Evolutionary conservation across 2,888 invertebrate genomes (phyloP).

Genomic region (Andrena hattorfiana): DNA sequence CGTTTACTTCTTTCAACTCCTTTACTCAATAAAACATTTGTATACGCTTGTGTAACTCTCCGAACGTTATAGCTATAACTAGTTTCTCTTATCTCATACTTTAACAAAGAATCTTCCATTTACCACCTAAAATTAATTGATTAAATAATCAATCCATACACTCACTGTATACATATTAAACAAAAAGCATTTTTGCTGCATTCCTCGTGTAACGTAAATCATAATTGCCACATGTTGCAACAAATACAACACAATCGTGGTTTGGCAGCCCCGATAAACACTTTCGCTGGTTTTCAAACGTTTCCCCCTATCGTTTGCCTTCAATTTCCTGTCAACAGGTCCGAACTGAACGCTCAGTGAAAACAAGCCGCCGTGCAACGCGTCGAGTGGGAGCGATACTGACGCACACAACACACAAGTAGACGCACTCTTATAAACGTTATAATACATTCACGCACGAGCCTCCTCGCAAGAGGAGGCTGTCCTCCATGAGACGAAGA

Average conservation of each 20-base stretch:
- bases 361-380: slow-evolving; percentile 76
- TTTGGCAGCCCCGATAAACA: background rate
- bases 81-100: too few species aligned
- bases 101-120: too few species aligned
- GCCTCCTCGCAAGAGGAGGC: background rate
- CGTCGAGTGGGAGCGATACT: slow-evolving; percentile 81
- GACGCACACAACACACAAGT: slow-evolving; percentile 63
- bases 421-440: slow-evolving; percentile 34
- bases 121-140: too few species aligned
- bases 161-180: too few species aligned
- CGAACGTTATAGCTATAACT: too few species aligned
- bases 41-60: too few species aligned
- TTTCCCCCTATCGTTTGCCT: background rate
- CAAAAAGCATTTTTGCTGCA: too few species aligned
- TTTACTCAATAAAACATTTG: too few species aligned
- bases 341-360: slow-evolving; percentile 83
- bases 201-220: background rate
- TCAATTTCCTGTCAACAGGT: slow-evolving; percentile 71
- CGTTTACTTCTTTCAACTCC: too few species aligned
- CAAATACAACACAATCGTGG: background rate
- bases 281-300: background rate
- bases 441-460: slow-evolving; percentile 26
- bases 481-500: slow-evolving; percentile 15
- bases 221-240: background rate
- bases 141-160: too few species aligned